Percentiles rank a stretch among this genome's conserved stretches.
phyloP scores from a whole-genome alignment of 2,797 vertebrate genomes.

The Sebastes steindachneri region DNA sequence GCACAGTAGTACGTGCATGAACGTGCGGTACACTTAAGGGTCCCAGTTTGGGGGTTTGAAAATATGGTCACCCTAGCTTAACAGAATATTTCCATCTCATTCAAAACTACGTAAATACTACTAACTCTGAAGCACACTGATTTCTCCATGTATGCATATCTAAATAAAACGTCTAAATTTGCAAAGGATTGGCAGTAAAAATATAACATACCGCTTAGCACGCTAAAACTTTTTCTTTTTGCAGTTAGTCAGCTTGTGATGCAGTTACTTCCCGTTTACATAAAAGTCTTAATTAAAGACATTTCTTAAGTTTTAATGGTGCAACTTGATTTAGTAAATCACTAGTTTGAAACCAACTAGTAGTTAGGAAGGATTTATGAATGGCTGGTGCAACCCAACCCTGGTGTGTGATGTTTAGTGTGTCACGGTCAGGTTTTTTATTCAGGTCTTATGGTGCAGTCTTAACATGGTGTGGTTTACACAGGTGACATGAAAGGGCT shows the following conservation, averaged over 20 bases:
- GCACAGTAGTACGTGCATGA: too few relatives aligned
- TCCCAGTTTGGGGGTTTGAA: too few relatives aligned
- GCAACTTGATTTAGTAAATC: not conserved
- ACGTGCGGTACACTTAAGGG: too few relatives aligned
- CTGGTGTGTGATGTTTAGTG: not conserved
- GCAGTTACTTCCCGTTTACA: not conserved
- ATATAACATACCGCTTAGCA: not conserved
- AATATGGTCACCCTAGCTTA: too few relatives aligned
- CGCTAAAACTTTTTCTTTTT: not conserved
- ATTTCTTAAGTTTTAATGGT: not conserved
- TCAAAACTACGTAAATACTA: not conserved
- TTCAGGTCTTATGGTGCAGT: constrained; percentile 15
- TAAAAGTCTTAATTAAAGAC: not conserved
- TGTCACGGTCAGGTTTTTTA: constrained; percentile 1
- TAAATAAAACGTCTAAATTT: not conserved
- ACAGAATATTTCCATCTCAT: not conserved
- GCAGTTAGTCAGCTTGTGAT: not conserved
- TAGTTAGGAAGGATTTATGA: not conserved
- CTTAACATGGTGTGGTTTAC: not conserved
- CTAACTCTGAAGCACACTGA: not conserved
- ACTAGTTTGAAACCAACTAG: not conserved
- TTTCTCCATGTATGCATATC: not conserved
- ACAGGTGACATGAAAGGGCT: not conserved
- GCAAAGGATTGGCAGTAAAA: not conserved
- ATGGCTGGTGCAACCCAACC: not conserved